These are phyloP conservation scores for Ganaspis brasiliensis DNA, from an alignment of 2,888 invertebrate species.

Conservation along the genomic window DNA sequence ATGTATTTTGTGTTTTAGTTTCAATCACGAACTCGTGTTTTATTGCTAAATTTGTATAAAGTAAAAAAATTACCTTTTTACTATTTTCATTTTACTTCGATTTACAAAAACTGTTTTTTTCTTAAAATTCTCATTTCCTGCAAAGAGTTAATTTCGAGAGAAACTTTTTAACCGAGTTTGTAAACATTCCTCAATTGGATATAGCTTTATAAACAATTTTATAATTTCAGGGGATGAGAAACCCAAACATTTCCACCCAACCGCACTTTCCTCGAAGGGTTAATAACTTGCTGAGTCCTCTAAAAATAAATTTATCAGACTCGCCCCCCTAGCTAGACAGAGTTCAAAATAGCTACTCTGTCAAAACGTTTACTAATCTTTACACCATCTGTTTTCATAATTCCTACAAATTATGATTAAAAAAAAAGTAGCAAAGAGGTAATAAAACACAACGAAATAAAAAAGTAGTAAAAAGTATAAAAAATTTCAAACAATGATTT, in stretches of 20 bases:
- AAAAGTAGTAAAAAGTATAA: not conserved
- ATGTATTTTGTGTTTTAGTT: not conserved
- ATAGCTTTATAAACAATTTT: not conserved
- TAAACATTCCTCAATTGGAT: not conserved
- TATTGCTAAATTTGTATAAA: too few species aligned
- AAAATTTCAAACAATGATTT: not conserved
- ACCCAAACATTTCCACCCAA: constrained; percentile 25
- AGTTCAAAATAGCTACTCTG: constrained; percentile 62
- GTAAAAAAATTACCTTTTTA: too few species aligned
- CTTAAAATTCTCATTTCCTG: too few species aligned
- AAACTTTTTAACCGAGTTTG: not conserved
- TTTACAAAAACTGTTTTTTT: too few species aligned
- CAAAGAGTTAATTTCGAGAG: not conserved
- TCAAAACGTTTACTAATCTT: constrained; percentile 62
- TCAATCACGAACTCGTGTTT: too few species aligned
- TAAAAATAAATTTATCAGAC: constrained; percentile 71
- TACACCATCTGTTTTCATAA: constrained; percentile 49
- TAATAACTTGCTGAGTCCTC: constrained; percentile 72
- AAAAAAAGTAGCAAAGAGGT: not conserved
- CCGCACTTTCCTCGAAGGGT: constrained; percentile 60
- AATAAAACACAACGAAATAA: too few species aligned
- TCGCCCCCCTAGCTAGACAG: constrained; percentile 34
- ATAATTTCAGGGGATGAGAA: constrained; percentile 22
- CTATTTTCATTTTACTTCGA: too few species aligned
- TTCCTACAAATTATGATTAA: not conserved